Base-by-base conservation (phyloP, 2,888 invertebrate genomes). In the Ennomos erosarius region DNA sequence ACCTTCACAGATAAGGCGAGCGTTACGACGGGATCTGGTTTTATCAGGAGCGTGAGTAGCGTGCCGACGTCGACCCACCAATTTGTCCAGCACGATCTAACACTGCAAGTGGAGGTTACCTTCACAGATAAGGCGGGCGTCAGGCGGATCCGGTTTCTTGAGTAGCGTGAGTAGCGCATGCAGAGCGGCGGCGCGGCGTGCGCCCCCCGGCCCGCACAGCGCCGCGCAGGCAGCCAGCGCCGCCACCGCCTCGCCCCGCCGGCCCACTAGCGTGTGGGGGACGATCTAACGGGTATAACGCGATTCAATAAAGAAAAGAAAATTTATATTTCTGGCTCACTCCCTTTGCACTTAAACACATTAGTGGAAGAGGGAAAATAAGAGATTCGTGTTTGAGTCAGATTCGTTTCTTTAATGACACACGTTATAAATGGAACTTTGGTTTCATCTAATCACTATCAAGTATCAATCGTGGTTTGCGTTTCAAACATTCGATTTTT, bases 1-100 rank as follows among this genome's bases (percentile, higher is more conserved):
- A 91, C 90, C 90, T 78, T 89, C 90, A 57, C 88, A 87, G 36
- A 92, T 86, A 40, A 78, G 75, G 39, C 85, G 68, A 0, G 88
- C 83, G 55, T 90, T 90, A 0, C n/a, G 61, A n/a, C n/a, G 1
- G 76, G 81, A 39, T 90, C 87, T 0, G 90, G 92, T 13, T 82
- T 82, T 77, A 90, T 90, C 65, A 87, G 79, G 9, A 92, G 81
- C 13, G 89, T 89, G 61, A 92, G 88, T 13, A 92, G 76, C 8
- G 87, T n/a, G n/a, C n/a, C n/a, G n/a, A n/a, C n/a, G n/a, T n/a
- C n/a, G n/a, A n/a, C n/a, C n/a, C n/a, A n/a, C n/a, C n/a, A n/a
- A n/a, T n/a, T n/a, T n/a, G n/a, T n/a, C n/a, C n/a, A n/a, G n/a
- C n/a, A n/a, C n/a, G n/a, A n/a, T n/a, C 16, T 3, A 16, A 16